phyloP scores from a whole-genome alignment of 2,113 vertebrate genomes.

The Gambusia holbrooki region DNA sequence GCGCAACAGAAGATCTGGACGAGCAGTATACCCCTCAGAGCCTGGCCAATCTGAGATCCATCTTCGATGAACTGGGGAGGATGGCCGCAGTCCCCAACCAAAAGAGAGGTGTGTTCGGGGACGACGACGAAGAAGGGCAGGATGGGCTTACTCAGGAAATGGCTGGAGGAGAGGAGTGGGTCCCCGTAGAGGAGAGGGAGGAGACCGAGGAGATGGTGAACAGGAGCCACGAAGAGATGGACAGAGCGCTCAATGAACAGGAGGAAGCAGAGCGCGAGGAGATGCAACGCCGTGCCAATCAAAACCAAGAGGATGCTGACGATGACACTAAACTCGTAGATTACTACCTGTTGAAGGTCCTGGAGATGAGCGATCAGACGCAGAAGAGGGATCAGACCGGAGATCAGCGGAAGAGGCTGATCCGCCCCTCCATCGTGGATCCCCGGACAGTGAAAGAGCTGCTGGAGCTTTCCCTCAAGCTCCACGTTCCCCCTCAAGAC shows the following conservation, averaged over 20 bases:
- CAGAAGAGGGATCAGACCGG: slow-evolving; percentile 75
- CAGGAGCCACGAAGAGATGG: slow-evolving; percentile 88
- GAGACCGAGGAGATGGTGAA: slow-evolving; percentile 92
- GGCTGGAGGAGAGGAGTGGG: slow-evolving; percentile 95
- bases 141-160: slow-evolving; percentile 87
- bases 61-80: slow-evolving; percentile 94
- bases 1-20: slow-evolving; percentile 94
- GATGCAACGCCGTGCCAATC: slow-evolving; percentile 83
- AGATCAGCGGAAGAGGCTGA: slow-evolving; percentile 81
- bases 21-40: slow-evolving; percentile 97
- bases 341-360: slow-evolving; percentile 88
- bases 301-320: slow-evolving; percentile 82
- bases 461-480: slow-evolving; percentile 92
- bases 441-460: slow-evolving; percentile 89
- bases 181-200: slow-evolving; percentile 91
- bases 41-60: slow-evolving; percentile 92
- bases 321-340: slow-evolving; percentile 89
- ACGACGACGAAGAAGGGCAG: slow-evolving; percentile 85
- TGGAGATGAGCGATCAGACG: slow-evolving; percentile 83
- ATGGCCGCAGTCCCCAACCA: slow-evolving; percentile 81
- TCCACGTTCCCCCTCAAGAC: slow-evolving; percentile 96
- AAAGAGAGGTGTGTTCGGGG: slow-evolving; percentile 83
- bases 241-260: slow-evolving; percentile 80
- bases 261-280: slow-evolving; percentile 79
- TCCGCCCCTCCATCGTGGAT: slow-evolving; percentile 86